Evolutionary conservation across 2,113 vertebrate species (phyloP), one percentile per base, ranked within the genome.

Genomic region (Anoplopoma fimbria): DNA sequence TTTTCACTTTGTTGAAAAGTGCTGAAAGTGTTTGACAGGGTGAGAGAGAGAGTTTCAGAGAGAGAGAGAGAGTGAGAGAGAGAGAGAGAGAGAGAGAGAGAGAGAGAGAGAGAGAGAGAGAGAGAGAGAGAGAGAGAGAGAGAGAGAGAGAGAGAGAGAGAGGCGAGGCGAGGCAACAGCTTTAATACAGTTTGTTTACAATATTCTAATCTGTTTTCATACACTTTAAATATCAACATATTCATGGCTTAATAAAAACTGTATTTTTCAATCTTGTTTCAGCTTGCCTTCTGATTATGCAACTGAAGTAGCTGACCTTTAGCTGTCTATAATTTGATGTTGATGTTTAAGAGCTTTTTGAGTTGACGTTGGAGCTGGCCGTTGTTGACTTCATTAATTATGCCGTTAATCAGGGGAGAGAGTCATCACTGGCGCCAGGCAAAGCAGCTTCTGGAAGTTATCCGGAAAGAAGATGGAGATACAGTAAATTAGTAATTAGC

Each of bases 351-450:
- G 33, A 67, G 69, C 53, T 83, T 78, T 83, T 61, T 25, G 69
- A 40, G 38, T 58, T 61, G 34, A 57, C 51, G 57, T 38, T 61
- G 55, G 14, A 40, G 63, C 63, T 61, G n/a, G 33, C n/a, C 5
- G 36, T 74, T 53, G 31, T 81, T 77, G 29, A 78, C 51, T 81
- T 62, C 7, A 65, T 75, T 85, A 75, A 81, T 78, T 64, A 65
- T 69, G 38, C 19, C 51, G 47, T 38, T 74, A 57, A 77, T 81
- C 42, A 53, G 45, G 53, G 58, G 29, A 40, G 27, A 72, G 51
- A 47, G 17, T 76, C 72, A 85, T 76, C 72, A 42, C 79, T 75
- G 38, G 8, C 0, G 17, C 63, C 74, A 73, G 55, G 51, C 68
- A 23, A 63, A 55, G 38, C 36, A 33, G 40, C 65, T 12, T 75